phyloP scores from a whole-genome alignment of 1,140 invertebrate genomes.

The Nephila pilipes region DNA sequence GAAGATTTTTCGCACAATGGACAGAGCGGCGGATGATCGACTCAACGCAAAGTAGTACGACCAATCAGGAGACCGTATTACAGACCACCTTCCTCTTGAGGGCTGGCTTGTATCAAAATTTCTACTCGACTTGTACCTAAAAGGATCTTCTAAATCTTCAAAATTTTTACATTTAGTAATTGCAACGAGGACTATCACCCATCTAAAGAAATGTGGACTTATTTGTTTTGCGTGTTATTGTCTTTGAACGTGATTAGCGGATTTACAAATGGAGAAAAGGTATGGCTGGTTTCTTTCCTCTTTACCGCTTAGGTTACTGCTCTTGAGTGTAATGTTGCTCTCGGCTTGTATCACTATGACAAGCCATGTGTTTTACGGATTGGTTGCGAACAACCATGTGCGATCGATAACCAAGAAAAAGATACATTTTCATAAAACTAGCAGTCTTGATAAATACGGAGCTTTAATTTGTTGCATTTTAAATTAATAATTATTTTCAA shows the following conservation, averaged over 20 bases:
- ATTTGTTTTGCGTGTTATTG: conserved; percentile 61
- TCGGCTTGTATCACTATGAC: conserved; percentile 38
- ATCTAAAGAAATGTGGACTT: conserved; percentile 64
- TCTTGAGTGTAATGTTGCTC: conserved; percentile 42
- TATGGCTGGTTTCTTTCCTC: conserved; percentile 52
- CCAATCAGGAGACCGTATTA: conserved; percentile 61
- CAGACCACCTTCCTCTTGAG: conserved; percentile 65
- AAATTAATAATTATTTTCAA: too few species aligned
- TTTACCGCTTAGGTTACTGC: conserved; percentile 67
- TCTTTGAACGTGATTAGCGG: conserved; percentile 57
- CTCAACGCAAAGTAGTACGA: conserved; percentile 48
- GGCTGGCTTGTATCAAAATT: conserved; percentile 55
- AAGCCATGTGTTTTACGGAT: conserved; percentile 55
- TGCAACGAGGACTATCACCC: conserved; percentile 40
- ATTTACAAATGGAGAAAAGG: conserved; percentile 72
- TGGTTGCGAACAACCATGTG: conserved; percentile 30
- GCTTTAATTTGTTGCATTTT: too few species aligned
- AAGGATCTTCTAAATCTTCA: conserved; percentile 31
- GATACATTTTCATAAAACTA: background rate
- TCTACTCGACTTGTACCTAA: background rate
- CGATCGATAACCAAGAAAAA: conserved; percentile 31
- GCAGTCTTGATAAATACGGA: background rate
- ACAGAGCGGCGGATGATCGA: conserved; percentile 42
- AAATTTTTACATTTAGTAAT: conserved; percentile 13
- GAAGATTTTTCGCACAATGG: background rate